phyloP scores from a whole-genome alignment of 2,113 vertebrate species.

The Nothoprocta perdicaria region DNA sequence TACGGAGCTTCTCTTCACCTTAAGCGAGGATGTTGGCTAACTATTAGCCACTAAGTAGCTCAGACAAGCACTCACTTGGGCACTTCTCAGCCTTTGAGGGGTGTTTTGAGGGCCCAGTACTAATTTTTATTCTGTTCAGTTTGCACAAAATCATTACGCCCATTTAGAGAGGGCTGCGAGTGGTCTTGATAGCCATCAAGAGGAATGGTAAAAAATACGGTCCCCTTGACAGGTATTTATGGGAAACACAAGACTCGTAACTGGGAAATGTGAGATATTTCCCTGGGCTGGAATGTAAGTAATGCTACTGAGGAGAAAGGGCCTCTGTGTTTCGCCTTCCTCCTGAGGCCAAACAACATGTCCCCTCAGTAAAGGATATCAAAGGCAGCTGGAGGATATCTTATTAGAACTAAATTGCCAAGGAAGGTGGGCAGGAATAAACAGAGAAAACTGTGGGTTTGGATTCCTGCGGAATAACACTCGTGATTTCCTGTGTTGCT shows the following conservation, averaged over 20 bases:
- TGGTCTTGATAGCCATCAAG: constrained; percentile 15
- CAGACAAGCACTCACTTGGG: constrained; percentile 24
- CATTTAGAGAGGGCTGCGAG: neutral
- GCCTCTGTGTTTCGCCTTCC: constrained; percentile 15
- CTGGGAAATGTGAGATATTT: constrained; percentile 46
- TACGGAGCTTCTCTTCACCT: neutral
- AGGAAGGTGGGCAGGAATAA: constrained; percentile 3
- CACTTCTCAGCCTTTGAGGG: constrained; percentile 34
- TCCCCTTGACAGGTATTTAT: neutral
- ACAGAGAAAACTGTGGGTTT: constrained; percentile 50
- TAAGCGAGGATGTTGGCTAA: neutral
- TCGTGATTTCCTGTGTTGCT: neutral
- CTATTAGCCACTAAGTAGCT: neutral
- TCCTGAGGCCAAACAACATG: constrained; percentile 15
- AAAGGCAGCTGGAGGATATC: constrained; percentile 43
- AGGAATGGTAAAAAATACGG: constrained; percentile 51
- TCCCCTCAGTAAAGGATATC: constrained; percentile 16
- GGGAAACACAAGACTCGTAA: constrained; percentile 25
- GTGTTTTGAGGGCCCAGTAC: neutral
- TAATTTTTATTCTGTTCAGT: constrained; percentile 30
- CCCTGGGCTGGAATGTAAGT: neutral
- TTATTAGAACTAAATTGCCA: constrained; percentile 7
- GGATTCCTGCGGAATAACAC: constrained; percentile 28
- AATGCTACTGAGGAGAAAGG: constrained; percentile 3
- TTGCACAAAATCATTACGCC: constrained; percentile 16